Evolutionary conservation across 1,140 invertebrate genomes (phyloP), one percentile per base, ranked within the genome.

Genomic region (Frieseomelitta varia): DNA sequence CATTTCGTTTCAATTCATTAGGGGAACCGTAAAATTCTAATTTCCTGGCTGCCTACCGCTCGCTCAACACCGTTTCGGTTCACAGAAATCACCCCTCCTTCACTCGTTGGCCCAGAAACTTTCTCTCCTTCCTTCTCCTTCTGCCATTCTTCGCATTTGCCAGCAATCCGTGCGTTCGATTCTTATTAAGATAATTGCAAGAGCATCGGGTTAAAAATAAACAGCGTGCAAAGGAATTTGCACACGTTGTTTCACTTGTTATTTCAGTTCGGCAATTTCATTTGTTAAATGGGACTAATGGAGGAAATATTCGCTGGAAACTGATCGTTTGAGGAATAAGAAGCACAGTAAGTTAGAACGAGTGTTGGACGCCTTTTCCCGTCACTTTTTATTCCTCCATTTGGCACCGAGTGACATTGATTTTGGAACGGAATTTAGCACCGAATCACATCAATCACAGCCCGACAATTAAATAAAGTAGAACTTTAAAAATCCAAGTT

Each of bases 1-100:
- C 84, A 85, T 87, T 88, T 86, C 88, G 79, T 88, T 91, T 88
- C 91, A 88, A 91, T 92, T 92, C 91, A 91, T 93, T 91, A 92
- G 88, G 88, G 87, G 81, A 68, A 71, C 85, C 69, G 85, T 79
- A 78, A 88, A 90, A 89, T 87, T 81, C 85, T 81, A 85, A 80
- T 88, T 88, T 76, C 87, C 77, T 65, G 84, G 51, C 77, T 81
- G 68, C 79, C 83, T 88, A 79, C 65, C 71, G 65, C 79, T 85
- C 81, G 84, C 75, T 86, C 88, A 79, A 89, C 87, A 86, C 79
- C 88, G 85, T 89, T 89, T 88, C 79, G 77, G 68, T 78, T 84
- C 77, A 68, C 80, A 72, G 65, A 56, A 73, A 78, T 65, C 79
- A 72, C 75, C 56, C 77, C 69, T 79, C 61, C 84, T 73, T 47